Percentiles rank a stretch among this genome's conserved stretches.
Conservation (phyloP, 2,888 invertebrate species). For the Dryocosmus kuriphilus region DNA sequence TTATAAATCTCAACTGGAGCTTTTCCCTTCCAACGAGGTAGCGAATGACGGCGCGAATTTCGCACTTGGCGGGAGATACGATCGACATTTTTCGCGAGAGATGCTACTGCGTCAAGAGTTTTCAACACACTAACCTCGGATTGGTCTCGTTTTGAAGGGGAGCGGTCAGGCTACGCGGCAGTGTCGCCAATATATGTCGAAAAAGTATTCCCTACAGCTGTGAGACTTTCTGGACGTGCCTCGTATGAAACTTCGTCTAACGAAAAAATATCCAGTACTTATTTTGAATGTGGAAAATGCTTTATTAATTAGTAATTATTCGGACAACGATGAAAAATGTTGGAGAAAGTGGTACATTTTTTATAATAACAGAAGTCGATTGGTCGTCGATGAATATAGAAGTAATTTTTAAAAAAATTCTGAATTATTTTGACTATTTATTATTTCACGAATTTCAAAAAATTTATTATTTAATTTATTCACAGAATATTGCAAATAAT, state of each 20-base stretch:
- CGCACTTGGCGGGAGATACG: too few species aligned
- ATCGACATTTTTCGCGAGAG: too few species aligned
- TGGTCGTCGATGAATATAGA: constrained; percentile 74
- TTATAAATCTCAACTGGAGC: too few species aligned
- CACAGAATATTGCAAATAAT: constrained; percentile 64
- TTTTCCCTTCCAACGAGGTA: too few species aligned
- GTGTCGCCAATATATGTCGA: too few species aligned
- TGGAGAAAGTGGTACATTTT: constrained; percentile 76
- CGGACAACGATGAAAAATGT: constrained; percentile 72
- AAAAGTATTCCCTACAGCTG: too few species aligned
- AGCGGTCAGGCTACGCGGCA: too few species aligned
- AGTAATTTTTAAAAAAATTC: constrained; percentile 63
- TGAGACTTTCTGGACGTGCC: too few species aligned
- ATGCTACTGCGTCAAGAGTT: too few species aligned
- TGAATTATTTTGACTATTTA: constrained; percentile 38
- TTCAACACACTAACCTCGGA: too few species aligned
- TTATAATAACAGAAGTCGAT: constrained; percentile 76
- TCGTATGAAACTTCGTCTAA: constrained; percentile 47
- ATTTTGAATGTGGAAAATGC: constrained; percentile 76
- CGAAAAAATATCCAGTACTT: constrained; percentile 46
- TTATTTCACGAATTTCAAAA: background rate
- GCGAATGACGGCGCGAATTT: too few species aligned
- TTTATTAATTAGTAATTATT: constrained; percentile 70
- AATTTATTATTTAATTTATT: constrained; percentile 47
- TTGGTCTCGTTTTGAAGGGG: too few species aligned